Percentiles rank a stretch among this genome's conserved stretches.
phyloP scores from a whole-genome alignment of 2,888 invertebrate species.

The Epsilonema sp. region DNA sequence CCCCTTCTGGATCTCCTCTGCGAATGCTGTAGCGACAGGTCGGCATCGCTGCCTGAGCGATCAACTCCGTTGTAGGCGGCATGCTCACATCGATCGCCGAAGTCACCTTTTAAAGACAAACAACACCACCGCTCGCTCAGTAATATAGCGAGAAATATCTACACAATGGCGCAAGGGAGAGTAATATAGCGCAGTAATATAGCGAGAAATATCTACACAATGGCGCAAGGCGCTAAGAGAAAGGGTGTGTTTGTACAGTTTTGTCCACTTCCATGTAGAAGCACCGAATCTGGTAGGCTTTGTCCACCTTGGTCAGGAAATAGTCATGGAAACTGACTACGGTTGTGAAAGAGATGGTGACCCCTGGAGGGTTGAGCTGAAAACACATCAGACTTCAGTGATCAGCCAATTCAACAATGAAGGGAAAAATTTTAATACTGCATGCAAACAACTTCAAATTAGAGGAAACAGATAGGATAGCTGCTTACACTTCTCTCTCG shows the following conservation, averaged over 20 bases:
- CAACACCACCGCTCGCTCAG: no score
- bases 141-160: not conserved
- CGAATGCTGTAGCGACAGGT: slow-evolving; percentile 11
- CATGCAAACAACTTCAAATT: no score
- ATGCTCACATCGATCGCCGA: slow-evolving; percentile 7
- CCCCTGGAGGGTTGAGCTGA: slow-evolving; percentile 22
- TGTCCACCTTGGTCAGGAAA: slow-evolving; percentile 25
- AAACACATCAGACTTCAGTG: slow-evolving; percentile 6
- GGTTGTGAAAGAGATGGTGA: slow-evolving; percentile 21
- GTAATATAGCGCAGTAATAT: no score
- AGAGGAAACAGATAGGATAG: not conserved
- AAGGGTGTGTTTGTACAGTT: slow-evolving; percentile 16
- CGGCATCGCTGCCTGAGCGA: slow-evolving; percentile 8
- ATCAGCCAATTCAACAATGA: no score
- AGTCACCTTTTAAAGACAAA: not conserved
- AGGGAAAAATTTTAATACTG: no score
- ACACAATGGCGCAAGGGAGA: slow-evolving; percentile 14
- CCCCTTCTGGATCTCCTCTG: slow-evolving; percentile 4
- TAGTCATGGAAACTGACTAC: slow-evolving; percentile 24
- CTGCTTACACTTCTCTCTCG: slow-evolving; percentile 20
- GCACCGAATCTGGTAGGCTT: slow-evolving; percentile 24
- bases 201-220: not conserved
- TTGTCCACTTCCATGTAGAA: slow-evolving; percentile 20
- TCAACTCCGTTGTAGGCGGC: slow-evolving; percentile 11
- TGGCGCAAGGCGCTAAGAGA: slow-evolving; percentile 20